Evolutionary conservation across 2,113 vertebrate genomes (phyloP), one percentile per base, ranked within the genome.

Genomic region (Melanostigma gelatinosum): DNA sequence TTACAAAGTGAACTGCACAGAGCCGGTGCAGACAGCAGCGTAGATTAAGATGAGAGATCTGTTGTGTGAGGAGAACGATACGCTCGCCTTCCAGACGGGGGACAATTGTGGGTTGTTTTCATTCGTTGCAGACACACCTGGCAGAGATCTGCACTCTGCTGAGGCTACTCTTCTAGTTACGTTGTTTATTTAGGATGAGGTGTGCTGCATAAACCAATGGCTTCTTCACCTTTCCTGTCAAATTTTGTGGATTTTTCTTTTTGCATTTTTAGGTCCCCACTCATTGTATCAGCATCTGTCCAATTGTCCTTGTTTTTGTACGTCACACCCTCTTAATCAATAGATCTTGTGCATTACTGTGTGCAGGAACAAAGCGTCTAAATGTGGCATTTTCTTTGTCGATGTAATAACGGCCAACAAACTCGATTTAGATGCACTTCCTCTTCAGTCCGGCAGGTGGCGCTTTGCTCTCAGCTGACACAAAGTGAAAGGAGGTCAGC

Each of bases 401-500:
- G n/a, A 52, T 52, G 29, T 13, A 63, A 27, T 27, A 20, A 5
- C 3, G 6, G 6, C 64, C 38, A 22, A 20, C 12, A 9, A 11
- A 15, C 10, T 44, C 4, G 13, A 0, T 13, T 0, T 32, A 38
- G 4, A 2, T 50, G 69, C 6, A 11, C 9, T 0, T 32, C 48
- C 22, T 27, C 11, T 52, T 18, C 1, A 0, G 32, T 54, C 69
- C 86, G 78, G 82, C 76, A 63, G 87, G 89, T 63, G 87, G 80
- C 36, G 67, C 82, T 85, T 74, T 63, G 63, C 79, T 67, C 75
- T 24, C 79, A 72, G 70, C 82, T 73, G 66, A 85, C 48, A 68
- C 32, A 16, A 38, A 58, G 11, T 57, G 16, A 88, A 88, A 88
- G 72, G 78, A 88, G 88, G 80, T 86, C 80, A 84, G 78, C 71